Conservation (phyloP, 2,113 vertebrate species). For the Daphoenositta chrysoptera region DNA sequence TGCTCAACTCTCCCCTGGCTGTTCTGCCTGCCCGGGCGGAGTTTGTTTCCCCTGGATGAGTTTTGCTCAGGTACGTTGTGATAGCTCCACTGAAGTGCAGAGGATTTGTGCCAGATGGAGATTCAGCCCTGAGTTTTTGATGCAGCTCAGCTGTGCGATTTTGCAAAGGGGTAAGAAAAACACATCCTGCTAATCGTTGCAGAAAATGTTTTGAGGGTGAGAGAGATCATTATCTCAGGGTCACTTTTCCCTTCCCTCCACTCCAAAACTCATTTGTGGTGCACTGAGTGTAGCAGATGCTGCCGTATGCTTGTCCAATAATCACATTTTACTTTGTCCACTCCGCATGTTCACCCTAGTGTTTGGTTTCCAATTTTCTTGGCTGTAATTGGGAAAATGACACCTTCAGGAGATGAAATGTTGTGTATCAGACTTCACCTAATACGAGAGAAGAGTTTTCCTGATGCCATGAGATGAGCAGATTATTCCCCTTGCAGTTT, state of each 20-base stretch:
- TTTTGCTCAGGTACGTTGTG: rapidly evolving
- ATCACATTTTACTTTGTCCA: neutral
- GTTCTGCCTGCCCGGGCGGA: neutral
- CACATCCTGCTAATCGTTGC: neutral
- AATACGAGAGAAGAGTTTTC: neutral
- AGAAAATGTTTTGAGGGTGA: neutral
- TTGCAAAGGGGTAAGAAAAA: neutral
- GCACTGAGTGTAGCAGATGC: neutral
- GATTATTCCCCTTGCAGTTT: neutral
- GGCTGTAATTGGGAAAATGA: neutral
- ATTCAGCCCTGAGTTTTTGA: neutral
- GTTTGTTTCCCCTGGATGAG: rapidly evolving
- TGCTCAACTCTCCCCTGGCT: neutral
- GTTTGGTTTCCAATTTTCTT: constrained; percentile 11
- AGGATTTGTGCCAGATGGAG: neutral
- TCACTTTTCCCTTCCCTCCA: neutral
- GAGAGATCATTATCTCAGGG: neutral
- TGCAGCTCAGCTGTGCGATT: neutral
- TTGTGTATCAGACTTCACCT: neutral
- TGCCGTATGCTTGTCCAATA: neutral
- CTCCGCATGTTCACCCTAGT: neutral
- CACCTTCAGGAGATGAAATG: neutral
- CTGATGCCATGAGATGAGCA: neutral
- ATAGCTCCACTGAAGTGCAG: neutral
- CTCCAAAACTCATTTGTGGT: neutral